Evolutionary conservation across 2,797 vertebrate species (phyloP), one percentile per base, ranked within the genome.

Genomic region (Helicolenus hilgendorfi): DNA sequence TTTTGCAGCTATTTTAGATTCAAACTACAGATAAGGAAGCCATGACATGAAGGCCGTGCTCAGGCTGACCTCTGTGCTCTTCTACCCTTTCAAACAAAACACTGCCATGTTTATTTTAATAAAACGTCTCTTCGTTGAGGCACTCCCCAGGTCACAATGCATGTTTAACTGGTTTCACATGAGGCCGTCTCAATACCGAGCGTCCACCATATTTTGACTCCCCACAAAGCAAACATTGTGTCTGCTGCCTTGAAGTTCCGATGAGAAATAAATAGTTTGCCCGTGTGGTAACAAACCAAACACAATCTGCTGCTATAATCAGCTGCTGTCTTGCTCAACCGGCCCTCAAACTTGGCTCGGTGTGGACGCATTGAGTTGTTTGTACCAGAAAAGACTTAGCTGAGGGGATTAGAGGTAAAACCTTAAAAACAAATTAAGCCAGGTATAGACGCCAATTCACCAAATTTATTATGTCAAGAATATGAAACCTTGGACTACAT

Each of bases 301-400:
- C 20, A 60, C 67, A 81, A 71, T 71, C 83, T 85, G 82, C 73
- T 60, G 41, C 68, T 73, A 79, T 80, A 86, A 86, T 94, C 84
- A 86, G 73, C 86, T 86, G 72, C 72, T 53, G 75, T 84, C 63
- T 90, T 90, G 74, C 73, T 75, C 60, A 87, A 90, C 75, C 11
- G 35, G 71, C 45, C 72, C 60, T 71, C 65, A 24, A 11, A 36
- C 11, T 74, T 85, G 88, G 81, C 88, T 69, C 14, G 0, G 9
- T 11, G 58, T 38, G 65, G 35, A 31, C 53, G 22, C 60, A 59
- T 15, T 56, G 80, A 73, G 31, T 63, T 91, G 70, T 90, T 90
- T 89, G 75, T 78, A 81, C 70, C 81, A 71, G 78, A 35, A 35
- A 55, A 67, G 75, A 70, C 82, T 93, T 65, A 85, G 56, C 74